Conservation (phyloP, 2,888 invertebrate genomes). For the Abrostola tripartita region DNA sequence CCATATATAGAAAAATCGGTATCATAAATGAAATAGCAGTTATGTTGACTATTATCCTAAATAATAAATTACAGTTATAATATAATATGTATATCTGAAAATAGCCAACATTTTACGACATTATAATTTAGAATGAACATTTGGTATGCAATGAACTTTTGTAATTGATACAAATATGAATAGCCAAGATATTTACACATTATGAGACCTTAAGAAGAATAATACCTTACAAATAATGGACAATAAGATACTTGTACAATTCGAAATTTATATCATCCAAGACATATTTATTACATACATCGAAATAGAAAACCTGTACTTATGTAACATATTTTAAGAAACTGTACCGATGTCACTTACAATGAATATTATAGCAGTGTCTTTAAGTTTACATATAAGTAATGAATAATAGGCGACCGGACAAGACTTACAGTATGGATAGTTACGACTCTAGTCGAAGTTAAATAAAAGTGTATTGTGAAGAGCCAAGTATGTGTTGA, state of each 20-base stretch:
- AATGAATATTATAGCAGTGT: conserved; percentile 30
- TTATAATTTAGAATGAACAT: conserved; percentile 70
- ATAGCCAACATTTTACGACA: conserved; percentile 69
- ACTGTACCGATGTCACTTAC: conserved; percentile 34
- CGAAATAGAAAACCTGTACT: conserved; percentile 49
- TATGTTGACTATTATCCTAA: conserved; percentile 54
- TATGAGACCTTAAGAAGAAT: conserved; percentile 61
- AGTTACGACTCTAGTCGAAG: conserved; percentile 20
- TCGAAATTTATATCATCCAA: conserved; percentile 67
- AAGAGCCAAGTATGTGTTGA: conserved; percentile 48
- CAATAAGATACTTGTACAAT: conserved; percentile 72
- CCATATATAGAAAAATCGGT: conserved; percentile 67
- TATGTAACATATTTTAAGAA: conserved; percentile 38
- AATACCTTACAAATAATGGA: conserved; percentile 74
- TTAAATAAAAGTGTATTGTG: conserved; percentile 25
- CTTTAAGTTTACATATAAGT: conserved; percentile 19
- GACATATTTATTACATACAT: conserved; percentile 48
- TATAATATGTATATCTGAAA: conserved; percentile 68
- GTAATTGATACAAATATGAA: conserved; percentile 67
- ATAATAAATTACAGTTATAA: conserved; percentile 65
- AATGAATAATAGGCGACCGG: conserved; percentile 26
- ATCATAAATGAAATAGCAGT: conserved; percentile 54
- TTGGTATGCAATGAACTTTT: conserved; percentile 70
- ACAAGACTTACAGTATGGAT: conserved; percentile 26
- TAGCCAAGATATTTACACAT: conserved; percentile 73